These are phyloP conservation scores for Poeciliopsis infans DNA, from an alignment of 2,797 vertebrate genomes.

Conservation along the genomic window DNA sequence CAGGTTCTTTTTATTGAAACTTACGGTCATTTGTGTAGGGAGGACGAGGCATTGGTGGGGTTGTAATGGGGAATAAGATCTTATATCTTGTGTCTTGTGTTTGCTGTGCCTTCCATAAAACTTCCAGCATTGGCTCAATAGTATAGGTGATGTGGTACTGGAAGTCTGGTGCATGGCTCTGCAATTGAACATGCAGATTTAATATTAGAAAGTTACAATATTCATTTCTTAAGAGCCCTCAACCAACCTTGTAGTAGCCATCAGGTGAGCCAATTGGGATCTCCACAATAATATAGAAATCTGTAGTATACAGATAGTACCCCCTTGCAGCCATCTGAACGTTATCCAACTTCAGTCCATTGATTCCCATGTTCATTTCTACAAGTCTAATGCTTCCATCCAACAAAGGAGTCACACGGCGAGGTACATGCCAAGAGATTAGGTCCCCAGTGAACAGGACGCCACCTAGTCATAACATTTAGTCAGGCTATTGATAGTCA, in stretches of 20 bases:
- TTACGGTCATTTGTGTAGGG: slow-evolving; percentile 61
- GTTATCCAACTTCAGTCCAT: slow-evolving; percentile 76
- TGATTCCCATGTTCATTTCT: slow-evolving; percentile 82
- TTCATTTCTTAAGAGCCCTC: neutral
- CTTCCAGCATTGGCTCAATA: slow-evolving; percentile 81
- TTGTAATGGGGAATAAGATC: slow-evolving; percentile 80
- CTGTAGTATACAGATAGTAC: slow-evolving; percentile 70
- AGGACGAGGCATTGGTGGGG: slow-evolving; percentile 66
- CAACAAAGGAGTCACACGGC: slow-evolving; percentile 69
- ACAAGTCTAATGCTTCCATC: slow-evolving; percentile 62
- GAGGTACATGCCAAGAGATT: slow-evolving; percentile 87
- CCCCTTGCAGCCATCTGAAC: slow-evolving; percentile 76
- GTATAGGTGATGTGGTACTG: slow-evolving; percentile 76
- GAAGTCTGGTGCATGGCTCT: slow-evolving; percentile 80
- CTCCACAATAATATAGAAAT: slow-evolving; percentile 72
- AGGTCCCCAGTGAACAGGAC: slow-evolving; percentile 70
- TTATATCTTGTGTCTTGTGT: slow-evolving; percentile 76
- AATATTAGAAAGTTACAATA: neutral
- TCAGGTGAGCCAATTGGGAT: slow-evolving; percentile 85
- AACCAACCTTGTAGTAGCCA: slow-evolving; percentile 86
- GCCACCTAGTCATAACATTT: slow-evolving; percentile 73
- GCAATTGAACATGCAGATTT: slow-evolving; percentile 45
- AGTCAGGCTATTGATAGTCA: fast-evolving
- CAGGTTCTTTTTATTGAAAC: neutral
- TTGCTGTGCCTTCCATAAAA: slow-evolving; percentile 73